Conservation (phyloP, 2,888 invertebrate genomes). For the Sceliomorpha sp. region DNA sequence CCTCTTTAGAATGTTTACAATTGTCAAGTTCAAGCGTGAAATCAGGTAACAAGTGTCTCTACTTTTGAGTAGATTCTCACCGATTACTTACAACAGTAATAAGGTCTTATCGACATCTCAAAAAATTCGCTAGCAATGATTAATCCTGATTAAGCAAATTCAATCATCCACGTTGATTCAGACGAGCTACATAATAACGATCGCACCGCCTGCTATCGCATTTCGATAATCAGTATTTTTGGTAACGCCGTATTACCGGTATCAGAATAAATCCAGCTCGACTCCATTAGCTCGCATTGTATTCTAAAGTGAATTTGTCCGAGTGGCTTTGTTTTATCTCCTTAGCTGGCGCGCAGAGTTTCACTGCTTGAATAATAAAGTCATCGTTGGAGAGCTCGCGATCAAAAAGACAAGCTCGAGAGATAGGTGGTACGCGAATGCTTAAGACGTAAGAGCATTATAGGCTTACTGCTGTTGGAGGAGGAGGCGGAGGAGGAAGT, state of each 20-base stretch:
- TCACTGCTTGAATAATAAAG: constrained; percentile 22
- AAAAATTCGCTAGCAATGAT: background rate
- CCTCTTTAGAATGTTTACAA: no score
- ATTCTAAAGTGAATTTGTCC: constrained; percentile 8
- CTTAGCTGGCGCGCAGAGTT: constrained; percentile 6
- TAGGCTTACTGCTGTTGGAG: constrained; percentile 44
- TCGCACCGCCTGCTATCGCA: background rate
- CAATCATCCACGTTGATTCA: background rate
- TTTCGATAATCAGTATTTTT: background rate
- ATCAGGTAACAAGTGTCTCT: no score
- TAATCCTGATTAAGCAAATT: background rate
- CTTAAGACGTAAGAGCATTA: constrained; percentile 64
- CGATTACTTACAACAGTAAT: no score
- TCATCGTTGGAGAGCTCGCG: constrained; percentile 16
- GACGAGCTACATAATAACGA: constrained; percentile 2
- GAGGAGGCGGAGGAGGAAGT: background rate
- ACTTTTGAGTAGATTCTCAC: no score
- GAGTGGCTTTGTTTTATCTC: constrained; percentile 13
- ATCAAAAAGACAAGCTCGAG: constrained; percentile 36
- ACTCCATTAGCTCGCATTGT: background rate
- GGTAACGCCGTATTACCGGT: constrained; percentile 3
- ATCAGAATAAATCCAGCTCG: background rate
- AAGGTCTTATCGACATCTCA: background rate
- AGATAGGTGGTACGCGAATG: constrained; percentile 42
- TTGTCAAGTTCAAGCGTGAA: no score